Base-by-base conservation (phyloP, 2,113 vertebrate genomes). In the Elephantulus edwardii region DNA sequence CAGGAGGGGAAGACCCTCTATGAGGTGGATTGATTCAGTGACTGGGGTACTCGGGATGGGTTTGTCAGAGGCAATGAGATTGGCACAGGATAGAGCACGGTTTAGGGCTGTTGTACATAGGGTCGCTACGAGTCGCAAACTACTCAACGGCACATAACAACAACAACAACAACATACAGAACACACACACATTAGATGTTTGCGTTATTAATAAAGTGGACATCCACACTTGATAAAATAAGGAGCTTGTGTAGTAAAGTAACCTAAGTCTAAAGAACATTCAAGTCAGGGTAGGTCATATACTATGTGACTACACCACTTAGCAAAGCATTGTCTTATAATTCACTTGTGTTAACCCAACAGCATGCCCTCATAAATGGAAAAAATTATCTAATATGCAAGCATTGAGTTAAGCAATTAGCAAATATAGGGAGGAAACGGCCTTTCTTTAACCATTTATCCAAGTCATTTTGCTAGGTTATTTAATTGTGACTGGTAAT, bases 301-400 rank as follows among this genome's bases (percentile, higher is more conserved):
- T 33, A n/a, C 9, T 85, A 88, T 88, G 50, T 70, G 40, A 50
- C 70, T 88, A 68, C 3, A 88, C 40, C 44, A 85, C 38, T 71
- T 82, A n/a, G n/a, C 62, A 40, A 92, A 87, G 40, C 40, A 86
- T 86, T 84, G 75, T 70, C 38, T 94, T 90, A 80, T 64, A 94
- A 91, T 82, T 48, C 24, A 71, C 19, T 62, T 86, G 6, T 40
- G 58, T 76, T 89, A 62, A 19, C 50, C 35, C 70, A 81, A 76
- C 77, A 83, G 77, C 76, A 70, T 91, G 6, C 83, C 62, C 28
- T 93, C 42, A 76, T 80, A 89, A 86, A 71, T n/a, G 54, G 40
- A 88, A n/a, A 83, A 82, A 92, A 93, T 42, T 64, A 14, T 85
- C n/a, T 20, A 11, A 17, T 70, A 90, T 92, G 76, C 35, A 93